Base-by-base conservation (phyloP, 2,888 invertebrate species). In the Stenichneumon culpator region DNA sequence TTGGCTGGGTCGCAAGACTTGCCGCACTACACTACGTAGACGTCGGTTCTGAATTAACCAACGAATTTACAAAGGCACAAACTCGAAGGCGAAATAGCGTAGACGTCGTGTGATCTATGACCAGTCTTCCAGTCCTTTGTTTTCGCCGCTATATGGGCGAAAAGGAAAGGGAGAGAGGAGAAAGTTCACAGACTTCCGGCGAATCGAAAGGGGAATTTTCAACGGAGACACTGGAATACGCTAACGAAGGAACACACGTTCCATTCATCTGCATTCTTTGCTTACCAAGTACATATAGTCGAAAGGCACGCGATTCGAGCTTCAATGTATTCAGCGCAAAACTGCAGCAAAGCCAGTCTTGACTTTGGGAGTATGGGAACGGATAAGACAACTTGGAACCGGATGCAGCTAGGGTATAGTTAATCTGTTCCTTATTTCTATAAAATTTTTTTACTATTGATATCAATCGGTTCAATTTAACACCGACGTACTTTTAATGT, bases 201-300 rank as follows among this genome's bases (percentile, higher is more conserved):
- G 72, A 79, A 72, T 79, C 79, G 47, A 84, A 79, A 68, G 77
- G 73, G 60, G 67, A 82, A 75, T 84, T 60, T 60, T 50, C 67
- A 39, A 52, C 68, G 60, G 54, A 72, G 79, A 75, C 79, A 52
- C 72, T 75, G 70, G 67, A 74, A 84, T 84, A 80, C 73, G 52
- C 44, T 47, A 19, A 60, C 77, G 73, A 75, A 69, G 74, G 70
- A 69, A 83, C 82, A 77, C 80, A 78, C 67, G 57, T 77, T 67
- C 50, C 60, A 63, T 82, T 85, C 72, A 57, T 82, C 85, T 82
- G 82, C 79, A 82, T 82, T 82, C 79, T 85, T 82, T 74, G 25
- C 70, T 50, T 32, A 47, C 52, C 44, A 44, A 74, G 70, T 11
- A 63, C 73, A 75, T 79, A 67, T 54, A 50, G 36, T 39, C 36